These are phyloP conservation scores for Steatornis caripensis DNA, from an alignment of 2,113 vertebrate genomes.

Conservation along the genomic window DNA sequence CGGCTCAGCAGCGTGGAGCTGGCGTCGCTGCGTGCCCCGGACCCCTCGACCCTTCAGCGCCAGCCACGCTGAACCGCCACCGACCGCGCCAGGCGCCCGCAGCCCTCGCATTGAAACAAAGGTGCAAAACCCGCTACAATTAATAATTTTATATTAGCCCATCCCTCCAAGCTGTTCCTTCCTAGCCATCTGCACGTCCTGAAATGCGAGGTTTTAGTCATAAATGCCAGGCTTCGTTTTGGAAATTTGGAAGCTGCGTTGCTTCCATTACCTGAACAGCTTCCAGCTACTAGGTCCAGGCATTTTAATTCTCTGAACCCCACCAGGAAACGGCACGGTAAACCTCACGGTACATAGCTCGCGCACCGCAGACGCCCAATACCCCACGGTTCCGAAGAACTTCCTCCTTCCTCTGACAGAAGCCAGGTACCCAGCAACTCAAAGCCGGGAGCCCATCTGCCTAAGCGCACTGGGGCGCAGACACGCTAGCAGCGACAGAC, in stretches of 20 bases:
- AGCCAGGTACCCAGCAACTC: not conserved
- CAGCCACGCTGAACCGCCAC: not conserved
- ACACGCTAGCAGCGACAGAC: not conserved
- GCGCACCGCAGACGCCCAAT: rapidly evolving
- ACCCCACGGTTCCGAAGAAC: not conserved
- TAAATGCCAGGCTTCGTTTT: conserved; percentile 51
- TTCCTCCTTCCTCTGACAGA: not conserved
- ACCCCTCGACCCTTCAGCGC: rapidly evolving
- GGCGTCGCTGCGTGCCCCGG: not conserved
- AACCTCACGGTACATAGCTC: rapidly evolving
- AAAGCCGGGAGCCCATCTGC: not conserved
- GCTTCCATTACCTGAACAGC: conserved; percentile 42
- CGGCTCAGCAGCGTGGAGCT: rapidly evolving
- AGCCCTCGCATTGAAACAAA: not conserved
- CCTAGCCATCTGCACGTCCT: conserved; percentile 55
- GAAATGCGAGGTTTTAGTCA: conserved; percentile 58
- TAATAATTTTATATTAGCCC: conserved; percentile 52
- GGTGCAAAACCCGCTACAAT: not conserved
- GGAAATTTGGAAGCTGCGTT: conserved; percentile 36
- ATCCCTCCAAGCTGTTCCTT: conserved; percentile 60
- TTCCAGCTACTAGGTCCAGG: conserved; percentile 4
- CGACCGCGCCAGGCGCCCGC: rapidly evolving
- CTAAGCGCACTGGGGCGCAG: not conserved
- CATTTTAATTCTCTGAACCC: not conserved
- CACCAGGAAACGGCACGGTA: rapidly evolving